phyloP scores from a whole-genome alignment of 1,140 invertebrate species.

The Formica selysi region DNA sequence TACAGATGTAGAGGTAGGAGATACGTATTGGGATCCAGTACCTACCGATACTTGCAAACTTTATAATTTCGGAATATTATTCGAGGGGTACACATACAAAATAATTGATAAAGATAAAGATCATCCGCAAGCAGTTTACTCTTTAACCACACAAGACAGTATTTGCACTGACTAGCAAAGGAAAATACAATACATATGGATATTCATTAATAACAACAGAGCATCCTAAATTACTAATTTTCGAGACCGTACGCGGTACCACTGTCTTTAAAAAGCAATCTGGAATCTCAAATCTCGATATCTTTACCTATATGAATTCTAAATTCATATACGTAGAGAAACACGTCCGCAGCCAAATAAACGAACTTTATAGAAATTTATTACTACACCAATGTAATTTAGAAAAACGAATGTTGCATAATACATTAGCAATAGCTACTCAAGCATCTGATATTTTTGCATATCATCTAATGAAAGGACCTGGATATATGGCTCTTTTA shows the following conservation, averaged over 20 bases:
- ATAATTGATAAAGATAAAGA: no score
- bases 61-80: no score
- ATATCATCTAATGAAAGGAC: not conserved
- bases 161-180: constrained; percentile 47
- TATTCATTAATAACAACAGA: not conserved
- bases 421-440: no score
- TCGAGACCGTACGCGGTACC: no score
- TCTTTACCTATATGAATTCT: not conserved
- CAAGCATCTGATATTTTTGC: not conserved
- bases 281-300: not conserved
- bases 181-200: not conserved
- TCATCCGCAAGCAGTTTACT: no score
- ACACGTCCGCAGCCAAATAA: not conserved
- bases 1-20: not conserved
- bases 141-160: constrained; percentile 22
- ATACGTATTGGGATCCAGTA: not conserved
- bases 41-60: no score
- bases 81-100: no score
- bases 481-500: constrained; percentile 56
- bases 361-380: no score
- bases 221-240: no score
- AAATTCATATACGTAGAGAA: not conserved
- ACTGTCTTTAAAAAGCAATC: not conserved
- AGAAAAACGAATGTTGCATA: no score
- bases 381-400: not conserved